Percentiles rank a stretch among this genome's conserved stretches.
Evolutionary conservation across 2,113 vertebrate species (phyloP).

Genomic region (Zapornia atra): DNA sequence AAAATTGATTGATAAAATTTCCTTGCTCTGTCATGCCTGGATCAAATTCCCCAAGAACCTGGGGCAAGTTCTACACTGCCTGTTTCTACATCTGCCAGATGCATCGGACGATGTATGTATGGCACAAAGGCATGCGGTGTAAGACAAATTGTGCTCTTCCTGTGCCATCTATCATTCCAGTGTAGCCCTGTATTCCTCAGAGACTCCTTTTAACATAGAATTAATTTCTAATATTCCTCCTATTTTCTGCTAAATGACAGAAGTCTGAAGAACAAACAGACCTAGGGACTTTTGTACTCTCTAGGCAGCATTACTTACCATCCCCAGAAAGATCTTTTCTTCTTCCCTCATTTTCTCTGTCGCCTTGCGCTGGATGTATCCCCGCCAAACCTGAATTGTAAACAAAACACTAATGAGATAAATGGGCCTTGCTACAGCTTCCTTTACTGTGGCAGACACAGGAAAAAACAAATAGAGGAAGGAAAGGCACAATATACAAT

Average conservation of each 20-base stretch:
- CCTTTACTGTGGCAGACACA: constrained; percentile 31
- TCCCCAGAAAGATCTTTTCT: constrained; percentile 86
- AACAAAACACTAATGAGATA: constrained; percentile 54
- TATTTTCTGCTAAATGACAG: not conserved
- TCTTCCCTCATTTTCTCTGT: constrained; percentile 75
- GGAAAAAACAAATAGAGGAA: constrained; percentile 64
- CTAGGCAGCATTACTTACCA: constrained; percentile 76
- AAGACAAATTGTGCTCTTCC: constrained; percentile 15
- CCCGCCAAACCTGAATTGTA: constrained; percentile 81
- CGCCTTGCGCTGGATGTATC: constrained; percentile 74
- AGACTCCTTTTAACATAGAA: not conserved
- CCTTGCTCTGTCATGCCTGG: not conserved
- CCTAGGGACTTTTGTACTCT: not conserved
- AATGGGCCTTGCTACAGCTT: constrained; percentile 59
- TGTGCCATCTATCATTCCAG: constrained; percentile 15
- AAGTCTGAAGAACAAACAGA: not conserved
- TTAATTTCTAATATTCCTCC: not conserved
- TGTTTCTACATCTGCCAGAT: not conserved
- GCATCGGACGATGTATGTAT: not conserved
- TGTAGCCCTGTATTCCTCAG: not conserved
- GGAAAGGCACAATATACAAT: constrained; percentile 35
- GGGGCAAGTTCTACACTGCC: not conserved
- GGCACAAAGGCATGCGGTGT: not conserved
- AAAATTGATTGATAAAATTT: not conserved
- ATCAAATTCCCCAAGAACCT: not conserved